A percentile compares a stretch with the other conserved stretches of the same genome.
phyloP scores from a whole-genome alignment of 2,113 vertebrate genomes.

The Syngnathus scovelli region DNA sequence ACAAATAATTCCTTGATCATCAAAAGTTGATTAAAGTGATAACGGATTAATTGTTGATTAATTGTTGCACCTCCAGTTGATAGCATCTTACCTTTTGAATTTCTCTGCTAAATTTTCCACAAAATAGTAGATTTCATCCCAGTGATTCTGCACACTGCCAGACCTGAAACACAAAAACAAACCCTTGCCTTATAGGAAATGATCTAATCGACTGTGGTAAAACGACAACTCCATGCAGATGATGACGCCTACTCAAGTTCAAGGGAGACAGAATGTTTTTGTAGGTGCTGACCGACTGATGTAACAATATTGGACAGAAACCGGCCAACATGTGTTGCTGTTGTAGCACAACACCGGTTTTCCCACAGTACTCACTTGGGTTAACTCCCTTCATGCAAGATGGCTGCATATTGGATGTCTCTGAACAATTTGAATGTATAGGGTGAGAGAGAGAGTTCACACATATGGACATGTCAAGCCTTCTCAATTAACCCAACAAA shows the following conservation, averaged over 20 bases:
- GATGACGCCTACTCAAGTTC: slow-evolving; percentile 11
- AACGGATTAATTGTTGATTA: no score
- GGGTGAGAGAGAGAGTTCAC: neutral
- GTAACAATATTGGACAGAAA: slow-evolving; percentile 19
- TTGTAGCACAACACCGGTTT: slow-evolving; percentile 7
- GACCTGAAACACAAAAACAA: slow-evolving; percentile 71
- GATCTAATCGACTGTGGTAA: slow-evolving; percentile 41
- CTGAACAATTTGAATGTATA: neutral
- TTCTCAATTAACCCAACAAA: neutral
- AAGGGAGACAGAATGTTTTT: slow-evolving; percentile 31
- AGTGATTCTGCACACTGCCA: slow-evolving; percentile 84
- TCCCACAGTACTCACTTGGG: slow-evolving; percentile 2
- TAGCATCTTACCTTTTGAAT: slow-evolving; percentile 80
- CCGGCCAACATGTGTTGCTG: neutral
- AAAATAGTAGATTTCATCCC: slow-evolving; percentile 83
- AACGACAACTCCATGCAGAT: slow-evolving; percentile 19
- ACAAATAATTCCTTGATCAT: no score
- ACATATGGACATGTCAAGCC: neutral
- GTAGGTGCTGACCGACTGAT: slow-evolving; percentile 23
- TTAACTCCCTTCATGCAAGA: neutral
- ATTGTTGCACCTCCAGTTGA: no score
- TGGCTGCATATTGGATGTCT: no score
- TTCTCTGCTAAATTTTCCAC: slow-evolving; percentile 82
- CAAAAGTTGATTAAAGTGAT: no score
- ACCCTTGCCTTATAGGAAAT: slow-evolving; percentile 51